These are phyloP conservation scores for Rotaria sp. DNA, from an alignment of 2,888 invertebrate genomes.

Conservation along the genomic window DNA sequence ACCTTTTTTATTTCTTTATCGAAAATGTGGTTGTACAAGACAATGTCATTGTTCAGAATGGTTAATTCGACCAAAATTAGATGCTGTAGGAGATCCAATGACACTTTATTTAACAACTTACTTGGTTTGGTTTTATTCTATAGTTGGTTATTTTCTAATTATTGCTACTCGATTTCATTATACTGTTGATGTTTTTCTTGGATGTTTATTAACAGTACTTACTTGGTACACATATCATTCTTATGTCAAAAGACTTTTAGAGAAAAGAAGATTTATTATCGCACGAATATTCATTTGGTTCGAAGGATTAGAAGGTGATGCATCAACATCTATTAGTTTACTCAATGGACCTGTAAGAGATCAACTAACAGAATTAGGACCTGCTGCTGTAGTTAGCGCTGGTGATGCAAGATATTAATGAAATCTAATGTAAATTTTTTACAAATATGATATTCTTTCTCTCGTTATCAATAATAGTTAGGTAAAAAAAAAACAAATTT, in stretches of 20 bases:
- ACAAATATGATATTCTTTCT: no score
- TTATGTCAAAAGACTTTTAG: background rate
- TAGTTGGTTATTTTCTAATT: background rate
- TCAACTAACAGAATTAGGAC: background rate
- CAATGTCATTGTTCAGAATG: background rate
- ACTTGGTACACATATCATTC: background rate
- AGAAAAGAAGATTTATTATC: background rate
- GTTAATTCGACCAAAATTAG: background rate
- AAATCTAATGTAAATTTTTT: background rate
- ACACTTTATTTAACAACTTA: background rate
- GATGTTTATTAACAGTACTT: background rate
- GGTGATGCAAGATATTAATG: background rate
- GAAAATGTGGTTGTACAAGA: background rate
- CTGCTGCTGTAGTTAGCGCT: background rate
- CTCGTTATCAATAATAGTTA: no score
- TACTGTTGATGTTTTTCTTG: background rate
- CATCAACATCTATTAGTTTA: background rate
- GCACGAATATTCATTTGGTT: background rate
- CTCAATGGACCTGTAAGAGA: background rate
- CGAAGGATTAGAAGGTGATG: background rate
- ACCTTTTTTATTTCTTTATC: background rate
- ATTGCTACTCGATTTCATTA: background rate
- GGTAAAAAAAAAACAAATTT: no score
- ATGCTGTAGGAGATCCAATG: conserved; percentile 4
- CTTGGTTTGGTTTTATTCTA: background rate